A percentile compares a stretch with the other conserved stretches of the same genome.
phyloP scores from a whole-genome alignment of 2,797 vertebrate species.

The Potorous gilbertii region DNA sequence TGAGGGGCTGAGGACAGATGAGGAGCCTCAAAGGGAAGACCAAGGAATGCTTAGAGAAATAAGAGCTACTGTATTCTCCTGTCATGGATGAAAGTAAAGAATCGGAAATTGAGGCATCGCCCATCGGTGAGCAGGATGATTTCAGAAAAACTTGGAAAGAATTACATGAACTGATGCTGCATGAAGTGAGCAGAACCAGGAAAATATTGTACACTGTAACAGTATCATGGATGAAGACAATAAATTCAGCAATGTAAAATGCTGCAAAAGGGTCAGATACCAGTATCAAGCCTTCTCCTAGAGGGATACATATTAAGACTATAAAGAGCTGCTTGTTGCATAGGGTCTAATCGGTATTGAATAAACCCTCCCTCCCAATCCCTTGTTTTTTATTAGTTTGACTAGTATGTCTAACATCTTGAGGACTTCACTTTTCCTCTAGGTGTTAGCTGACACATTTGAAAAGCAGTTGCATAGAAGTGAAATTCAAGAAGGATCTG shows the following conservation, averaged over 20 bases:
- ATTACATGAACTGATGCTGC: neutral
- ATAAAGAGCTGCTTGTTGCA: neutral
- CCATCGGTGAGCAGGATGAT: neutral
- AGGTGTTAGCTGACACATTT: conserved; percentile 86
- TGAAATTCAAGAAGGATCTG: conserved; percentile 84
- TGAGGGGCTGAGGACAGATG: neutral
- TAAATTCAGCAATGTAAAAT: neutral
- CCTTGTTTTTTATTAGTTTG: neutral
- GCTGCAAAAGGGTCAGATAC: neutral
- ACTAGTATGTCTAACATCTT: conserved; percentile 4
- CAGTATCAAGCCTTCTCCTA: neutral
- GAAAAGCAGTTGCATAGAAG: conserved; percentile 88
- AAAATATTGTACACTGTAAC: neutral
- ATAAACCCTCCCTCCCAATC: neutral
- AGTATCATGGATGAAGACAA: neutral
- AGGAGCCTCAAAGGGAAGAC: neutral
- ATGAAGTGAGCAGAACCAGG: neutral
- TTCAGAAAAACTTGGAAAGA: neutral
- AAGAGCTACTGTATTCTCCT: neutral
- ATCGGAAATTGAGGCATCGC: neutral
- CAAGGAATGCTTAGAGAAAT: neutral
- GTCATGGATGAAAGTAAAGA: neutral
- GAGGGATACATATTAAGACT: neutral
- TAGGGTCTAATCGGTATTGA: neutral
- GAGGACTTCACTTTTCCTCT: conserved; percentile 65